Percentiles rank a stretch among this genome's conserved stretches.
Conservation (phyloP, 2,888 invertebrate genomes). For the Mayetiola destructor region DNA sequence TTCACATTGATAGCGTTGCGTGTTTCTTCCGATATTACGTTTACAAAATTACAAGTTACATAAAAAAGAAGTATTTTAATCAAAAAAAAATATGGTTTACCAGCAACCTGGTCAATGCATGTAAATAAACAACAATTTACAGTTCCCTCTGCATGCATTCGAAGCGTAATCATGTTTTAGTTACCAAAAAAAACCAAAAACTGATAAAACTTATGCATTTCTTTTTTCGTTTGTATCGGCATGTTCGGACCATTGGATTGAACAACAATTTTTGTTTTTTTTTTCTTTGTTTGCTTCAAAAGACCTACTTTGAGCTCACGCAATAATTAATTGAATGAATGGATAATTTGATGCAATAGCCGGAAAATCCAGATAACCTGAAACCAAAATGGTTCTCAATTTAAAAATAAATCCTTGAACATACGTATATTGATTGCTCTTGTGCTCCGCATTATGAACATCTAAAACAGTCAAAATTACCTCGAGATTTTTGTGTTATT, state of each 20-base stretch:
- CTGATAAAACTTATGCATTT: neutral
- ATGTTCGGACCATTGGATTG: neutral
- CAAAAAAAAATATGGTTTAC: no score
- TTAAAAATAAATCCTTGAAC: no score
- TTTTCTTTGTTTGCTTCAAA: no score
- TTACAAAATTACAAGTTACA: constrained; percentile 2
- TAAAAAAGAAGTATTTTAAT: neutral
- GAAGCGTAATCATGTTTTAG: neutral
- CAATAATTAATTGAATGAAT: neutral
- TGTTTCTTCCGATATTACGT: neutral
- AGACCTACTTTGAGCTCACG: neutral
- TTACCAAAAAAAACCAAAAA: neutral
- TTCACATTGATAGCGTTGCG: neutral
- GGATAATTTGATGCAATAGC: neutral
- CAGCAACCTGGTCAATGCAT: neutral
- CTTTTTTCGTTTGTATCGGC: no score
- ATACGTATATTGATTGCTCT: no score
- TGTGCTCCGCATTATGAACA: no score
- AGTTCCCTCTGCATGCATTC: no score
- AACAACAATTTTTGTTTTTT: no score
- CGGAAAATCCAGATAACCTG: neutral
- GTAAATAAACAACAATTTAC: neutral
- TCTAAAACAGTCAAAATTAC: no score
- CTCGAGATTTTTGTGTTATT: no score
- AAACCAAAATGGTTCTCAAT: neutral